Conservation (phyloP, 1,140 invertebrate genomes). For the Euborellia annulipes region DNA sequence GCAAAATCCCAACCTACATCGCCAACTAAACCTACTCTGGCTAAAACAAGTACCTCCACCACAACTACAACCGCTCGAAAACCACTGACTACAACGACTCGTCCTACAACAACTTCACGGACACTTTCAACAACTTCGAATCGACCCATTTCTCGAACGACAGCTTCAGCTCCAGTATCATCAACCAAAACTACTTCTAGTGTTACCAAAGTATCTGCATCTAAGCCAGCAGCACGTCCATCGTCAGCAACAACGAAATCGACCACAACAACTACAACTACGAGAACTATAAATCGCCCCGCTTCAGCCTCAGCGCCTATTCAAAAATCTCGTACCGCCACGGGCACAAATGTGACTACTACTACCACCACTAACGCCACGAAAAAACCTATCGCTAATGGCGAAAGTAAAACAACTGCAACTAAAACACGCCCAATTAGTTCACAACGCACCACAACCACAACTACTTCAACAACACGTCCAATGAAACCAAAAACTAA, state of each 20-base stretch:
- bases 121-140: conserved; percentile 12
- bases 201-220: conserved; percentile 14
- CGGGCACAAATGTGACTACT: too few species aligned
- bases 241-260: conserved; percentile 21
- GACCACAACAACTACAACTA: conserved; percentile 9
- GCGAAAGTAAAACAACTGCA: background rate
- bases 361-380: conserved; percentile 16
- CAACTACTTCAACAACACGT: conserved; percentile 1
- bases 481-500: background rate
- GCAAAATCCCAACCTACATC: too few species aligned
- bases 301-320: conserved; percentile 20
- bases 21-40: too few species aligned
- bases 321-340: conserved; percentile 14
- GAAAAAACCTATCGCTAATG: conserved; percentile 19
- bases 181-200: conserved; percentile 11
- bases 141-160: conserved; percentile 12
- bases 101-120: conserved; percentile 14
- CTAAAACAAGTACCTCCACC: too few species aligned
- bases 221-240: conserved; percentile 15
- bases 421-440: background rate
- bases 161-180: conserved; percentile 3
- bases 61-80: background rate
- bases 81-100: conserved; percentile 15
- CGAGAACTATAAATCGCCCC: conserved; percentile 9
- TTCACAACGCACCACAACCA: conserved; percentile 13